A percentile compares a stretch with the other conserved stretches of the same genome.
These are phyloP conservation scores for Bhutanitis thaidina DNA, from an alignment of 2,888 invertebrate species.

Conservation along the genomic window DNA sequence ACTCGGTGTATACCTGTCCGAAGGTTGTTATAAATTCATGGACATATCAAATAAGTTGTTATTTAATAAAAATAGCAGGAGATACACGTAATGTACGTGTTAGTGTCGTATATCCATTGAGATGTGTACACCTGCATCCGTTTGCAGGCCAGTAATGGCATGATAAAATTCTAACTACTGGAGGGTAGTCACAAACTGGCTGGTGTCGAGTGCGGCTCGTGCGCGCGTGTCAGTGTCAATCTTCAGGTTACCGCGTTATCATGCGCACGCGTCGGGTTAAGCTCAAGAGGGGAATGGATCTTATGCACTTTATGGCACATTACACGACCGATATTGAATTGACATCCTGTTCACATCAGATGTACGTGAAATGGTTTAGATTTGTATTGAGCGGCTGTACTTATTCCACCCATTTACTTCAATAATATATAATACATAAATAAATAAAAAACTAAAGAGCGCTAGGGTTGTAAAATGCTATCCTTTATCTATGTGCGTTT, in stretches of 20 bases:
- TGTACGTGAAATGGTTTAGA: too few relatives aligned
- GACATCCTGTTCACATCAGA: conserved; percentile 29
- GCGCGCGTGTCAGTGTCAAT: conserved; percentile 49
- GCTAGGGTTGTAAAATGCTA: too few relatives aligned
- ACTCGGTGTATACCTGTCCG: too few relatives aligned
- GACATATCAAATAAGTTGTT: too few relatives aligned
- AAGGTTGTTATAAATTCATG: too few relatives aligned
- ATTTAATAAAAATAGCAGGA: neutral
- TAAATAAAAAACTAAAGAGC: too few relatives aligned
- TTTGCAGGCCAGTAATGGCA: conserved; percentile 40
- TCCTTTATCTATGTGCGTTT: too few relatives aligned
- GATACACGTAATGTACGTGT: neutral
- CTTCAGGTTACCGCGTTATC: conserved; percentile 36
- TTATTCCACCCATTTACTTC: too few relatives aligned
- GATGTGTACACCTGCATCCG: conserved; percentile 48
- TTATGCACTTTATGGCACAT: conserved; percentile 18
- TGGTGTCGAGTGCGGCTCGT: conserved; percentile 39
- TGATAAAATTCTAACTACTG: conserved; percentile 19
- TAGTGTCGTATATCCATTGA: conserved; percentile 42
- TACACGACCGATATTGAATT: conserved; percentile 27
- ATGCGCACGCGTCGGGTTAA: conserved; percentile 35
- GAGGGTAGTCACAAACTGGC: conserved; percentile 42
- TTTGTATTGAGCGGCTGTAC: too few relatives aligned
- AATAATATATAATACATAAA: neutral
- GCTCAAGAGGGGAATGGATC: conserved; percentile 27